Percentiles rank a stretch among this genome's conserved stretches.
phyloP scores from a whole-genome alignment of 2,113 vertebrate genomes.

The Pholis gunnellus region DNA sequence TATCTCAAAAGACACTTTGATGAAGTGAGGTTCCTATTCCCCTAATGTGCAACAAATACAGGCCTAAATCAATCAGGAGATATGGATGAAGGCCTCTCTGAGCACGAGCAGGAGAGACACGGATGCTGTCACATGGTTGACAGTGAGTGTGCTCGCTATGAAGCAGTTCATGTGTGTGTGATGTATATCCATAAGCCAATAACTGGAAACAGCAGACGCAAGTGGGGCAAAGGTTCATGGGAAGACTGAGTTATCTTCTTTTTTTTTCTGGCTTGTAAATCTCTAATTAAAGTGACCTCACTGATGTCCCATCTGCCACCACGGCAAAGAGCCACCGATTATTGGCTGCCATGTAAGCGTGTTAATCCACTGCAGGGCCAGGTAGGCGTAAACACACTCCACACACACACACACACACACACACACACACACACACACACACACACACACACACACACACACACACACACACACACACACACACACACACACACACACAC shows the following conservation, averaged over 20 bases:
- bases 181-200: constrained; percentile 27
- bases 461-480: not conserved
- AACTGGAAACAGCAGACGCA: constrained; percentile 26
- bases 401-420: not conserved
- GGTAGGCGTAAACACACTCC: constrained; percentile 47
- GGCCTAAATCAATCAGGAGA: constrained; percentile 38
- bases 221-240: constrained; percentile 53
- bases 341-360: constrained; percentile 39
- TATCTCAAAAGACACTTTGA: constrained; percentile 65
- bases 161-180: not conserved
- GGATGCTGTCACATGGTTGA: not conserved
- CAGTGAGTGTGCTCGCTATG: not conserved
- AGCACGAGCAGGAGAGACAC: not conserved
- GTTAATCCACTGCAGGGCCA: constrained; percentile 55
- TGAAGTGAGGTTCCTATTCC: constrained; percentile 53
- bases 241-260: constrained; percentile 37
- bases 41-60: constrained; percentile 58
- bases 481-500: not conserved
- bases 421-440: not conserved
- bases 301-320: constrained; percentile 71
- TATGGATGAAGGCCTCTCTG: constrained; percentile 5
- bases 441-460: not conserved
- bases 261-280: constrained; percentile 47
- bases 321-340: constrained; percentile 22
- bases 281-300: constrained; percentile 72